Evolutionary conservation across 2,113 vertebrate species (phyloP), one percentile per base, ranked within the genome.

Genomic region (Sander lucioperca): DNA sequence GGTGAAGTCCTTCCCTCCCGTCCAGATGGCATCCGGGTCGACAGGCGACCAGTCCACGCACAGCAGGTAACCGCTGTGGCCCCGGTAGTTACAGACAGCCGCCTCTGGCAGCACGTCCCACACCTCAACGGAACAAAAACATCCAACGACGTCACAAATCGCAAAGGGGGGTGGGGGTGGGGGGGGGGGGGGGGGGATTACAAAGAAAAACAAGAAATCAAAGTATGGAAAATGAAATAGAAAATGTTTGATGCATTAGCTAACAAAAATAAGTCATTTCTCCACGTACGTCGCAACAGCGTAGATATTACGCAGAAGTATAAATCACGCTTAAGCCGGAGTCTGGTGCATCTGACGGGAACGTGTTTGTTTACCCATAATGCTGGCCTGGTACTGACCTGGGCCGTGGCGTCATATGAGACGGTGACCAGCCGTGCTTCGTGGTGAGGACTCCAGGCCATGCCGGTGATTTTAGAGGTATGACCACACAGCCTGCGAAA

Each of bases 371-470:
- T 11, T 54, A 0, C 7, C 9, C 78, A 39, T 0, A 0, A 21
- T 8, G 7, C 58, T 62, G 43, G 23, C 5, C 18, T 25, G 25
- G 6, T 9, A 65, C 93, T 84, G 93, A 97, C 98, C 97, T 99
- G 97, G 0, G 97, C 97, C 0, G 97, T 99, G 25, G 97, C 97
- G 64, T 99, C 98, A 2, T 99, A 99, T 19, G 96, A 96, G 74
- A 93, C 96, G 0, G 97, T 98, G 8, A 96, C 98, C 83, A 99
- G 91, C 45, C 94, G 95, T 27, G 94, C 97, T 2, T 96, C 89
- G 0, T 98, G 97, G 88, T 99, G 98, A 0, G 97, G 98, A 80
- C 98, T 99, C 98, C 98, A 99, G 0, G 96, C 94, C 87, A 99
- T 93, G 21, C 95, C 89, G 21, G 98, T 99, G 84, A 99, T 96